Percentiles rank a stretch among this genome's conserved stretches.
Evolutionary conservation across 2,888 invertebrate genomes (phyloP).

Genomic region (Drosophila helvetica): DNA sequence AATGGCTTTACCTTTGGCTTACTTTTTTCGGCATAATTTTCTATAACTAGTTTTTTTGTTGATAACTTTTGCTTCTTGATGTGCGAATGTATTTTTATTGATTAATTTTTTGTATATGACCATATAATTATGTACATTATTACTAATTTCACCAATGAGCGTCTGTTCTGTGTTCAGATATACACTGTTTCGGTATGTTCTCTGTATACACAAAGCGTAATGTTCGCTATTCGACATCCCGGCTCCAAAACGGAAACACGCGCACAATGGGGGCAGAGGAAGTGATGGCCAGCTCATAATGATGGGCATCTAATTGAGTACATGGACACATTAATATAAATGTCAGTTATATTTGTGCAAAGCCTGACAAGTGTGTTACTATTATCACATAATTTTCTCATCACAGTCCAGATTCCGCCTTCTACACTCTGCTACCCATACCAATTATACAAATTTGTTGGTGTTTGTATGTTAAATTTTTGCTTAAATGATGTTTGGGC

Average conservation of each 20-base stretch:
- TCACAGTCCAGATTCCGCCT: constrained; percentile 28
- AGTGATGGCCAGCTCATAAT: constrained; percentile 15
- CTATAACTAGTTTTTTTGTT: no score
- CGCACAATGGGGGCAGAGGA: not conserved
- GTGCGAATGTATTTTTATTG: no score
- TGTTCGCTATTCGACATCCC: constrained; percentile 58
- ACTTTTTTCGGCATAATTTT: no score
- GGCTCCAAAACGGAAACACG: not conserved
- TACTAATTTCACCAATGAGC: constrained; percentile 5
- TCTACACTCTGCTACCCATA: no score
- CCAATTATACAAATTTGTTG: constrained; percentile 23
- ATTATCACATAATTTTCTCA: constrained; percentile 41
- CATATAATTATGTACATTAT: no score
- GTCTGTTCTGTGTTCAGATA: constrained; percentile 11
- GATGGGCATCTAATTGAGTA: constrained; percentile 44
- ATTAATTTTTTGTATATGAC: no score
- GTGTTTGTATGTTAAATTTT: constrained; percentile 16
- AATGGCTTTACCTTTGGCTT: no score
- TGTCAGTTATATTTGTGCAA: constrained; percentile 50
- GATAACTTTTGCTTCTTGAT: no score
- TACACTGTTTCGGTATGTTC: constrained; percentile 16
- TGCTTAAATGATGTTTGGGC: constrained; percentile 15
- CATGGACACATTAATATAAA: constrained; percentile 62
- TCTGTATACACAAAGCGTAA: constrained; percentile 62
- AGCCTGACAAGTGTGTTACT: constrained; percentile 51